phyloP scores from a whole-genome alignment of 1,140 invertebrate genomes.

The Ridgeia piscesae region DNA sequence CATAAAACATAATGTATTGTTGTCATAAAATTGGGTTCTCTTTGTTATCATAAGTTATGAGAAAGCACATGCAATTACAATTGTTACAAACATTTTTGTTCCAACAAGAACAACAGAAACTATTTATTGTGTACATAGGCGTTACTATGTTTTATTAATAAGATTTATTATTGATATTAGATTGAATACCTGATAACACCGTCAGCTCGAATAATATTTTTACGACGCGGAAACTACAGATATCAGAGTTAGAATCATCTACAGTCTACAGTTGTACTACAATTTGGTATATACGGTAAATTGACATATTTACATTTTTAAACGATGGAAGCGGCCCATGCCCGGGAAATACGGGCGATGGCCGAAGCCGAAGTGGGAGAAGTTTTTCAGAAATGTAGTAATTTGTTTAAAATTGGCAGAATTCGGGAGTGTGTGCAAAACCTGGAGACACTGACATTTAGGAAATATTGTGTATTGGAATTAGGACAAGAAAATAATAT shows the following conservation, averaged over 20 bases:
- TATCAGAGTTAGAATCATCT: too few species aligned
- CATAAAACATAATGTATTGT: too few species aligned
- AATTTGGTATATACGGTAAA: not conserved
- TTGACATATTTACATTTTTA: not conserved
- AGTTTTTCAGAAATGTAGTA: not conserved
- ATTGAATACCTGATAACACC: too few species aligned
- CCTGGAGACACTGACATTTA: not conserved
- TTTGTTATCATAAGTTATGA: too few species aligned
- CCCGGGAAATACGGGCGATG: not conserved
- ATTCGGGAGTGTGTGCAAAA: not conserved
- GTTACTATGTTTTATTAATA: too few species aligned
- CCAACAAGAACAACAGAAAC: too few species aligned
- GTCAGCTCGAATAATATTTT: not conserved
- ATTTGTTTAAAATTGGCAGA: not conserved
- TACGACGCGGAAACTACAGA: not conserved
- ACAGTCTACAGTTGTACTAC: not conserved
- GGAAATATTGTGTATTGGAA: not conserved
- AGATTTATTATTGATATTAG: too few species aligned
- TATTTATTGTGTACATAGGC: too few species aligned
- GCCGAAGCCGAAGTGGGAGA: not conserved
- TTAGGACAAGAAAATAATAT: constrained; percentile 1
- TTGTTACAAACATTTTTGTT: too few species aligned
- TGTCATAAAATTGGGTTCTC: too few species aligned
- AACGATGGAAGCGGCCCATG: not conserved
- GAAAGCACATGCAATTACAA: too few species aligned